Percentiles rank a stretch among this genome's conserved stretches.
Evolutionary conservation across 1,140 invertebrate species (phyloP).

Genomic region (Scylla paramamosain): DNA sequence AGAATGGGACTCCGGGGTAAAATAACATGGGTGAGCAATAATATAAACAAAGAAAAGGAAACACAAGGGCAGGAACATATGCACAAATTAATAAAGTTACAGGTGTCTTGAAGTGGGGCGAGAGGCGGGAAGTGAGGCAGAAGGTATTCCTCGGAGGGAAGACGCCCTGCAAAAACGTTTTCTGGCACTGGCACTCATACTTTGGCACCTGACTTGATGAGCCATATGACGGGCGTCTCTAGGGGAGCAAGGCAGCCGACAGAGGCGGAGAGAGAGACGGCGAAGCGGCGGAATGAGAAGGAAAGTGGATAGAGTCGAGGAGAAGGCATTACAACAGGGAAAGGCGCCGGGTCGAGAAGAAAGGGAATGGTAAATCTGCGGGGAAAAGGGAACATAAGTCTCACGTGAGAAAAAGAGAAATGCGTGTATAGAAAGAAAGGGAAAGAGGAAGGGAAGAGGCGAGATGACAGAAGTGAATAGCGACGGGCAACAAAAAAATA

Average conservation of each 20-base stretch:
- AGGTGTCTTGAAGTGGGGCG: neutral
- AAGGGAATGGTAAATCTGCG: neutral
- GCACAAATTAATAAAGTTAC: neutral
- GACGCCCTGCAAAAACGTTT: neutral
- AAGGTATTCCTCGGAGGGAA: neutral
- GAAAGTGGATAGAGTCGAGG: neutral
- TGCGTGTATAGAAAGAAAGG: neutral
- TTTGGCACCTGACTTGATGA: conserved; percentile 12
- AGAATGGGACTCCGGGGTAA: neutral
- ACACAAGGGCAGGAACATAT: neutral
- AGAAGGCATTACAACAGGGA: neutral
- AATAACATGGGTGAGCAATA: neutral
- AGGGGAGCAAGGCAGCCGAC: neutral
- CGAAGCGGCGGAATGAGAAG: neutral
- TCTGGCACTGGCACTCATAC: neutral
- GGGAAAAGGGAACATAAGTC: neutral
- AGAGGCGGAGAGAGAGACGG: neutral
- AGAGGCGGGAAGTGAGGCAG: neutral
- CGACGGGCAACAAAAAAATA: neutral
- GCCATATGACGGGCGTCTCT: neutral
- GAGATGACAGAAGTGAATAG: neutral
- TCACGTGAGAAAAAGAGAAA: neutral
- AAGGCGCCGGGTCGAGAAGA: neutral
- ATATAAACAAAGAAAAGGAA: neutral
- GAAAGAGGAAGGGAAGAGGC: neutral